Conservation (phyloP, 2,888 invertebrate genomes). For the Eupithecia insigniata region DNA sequence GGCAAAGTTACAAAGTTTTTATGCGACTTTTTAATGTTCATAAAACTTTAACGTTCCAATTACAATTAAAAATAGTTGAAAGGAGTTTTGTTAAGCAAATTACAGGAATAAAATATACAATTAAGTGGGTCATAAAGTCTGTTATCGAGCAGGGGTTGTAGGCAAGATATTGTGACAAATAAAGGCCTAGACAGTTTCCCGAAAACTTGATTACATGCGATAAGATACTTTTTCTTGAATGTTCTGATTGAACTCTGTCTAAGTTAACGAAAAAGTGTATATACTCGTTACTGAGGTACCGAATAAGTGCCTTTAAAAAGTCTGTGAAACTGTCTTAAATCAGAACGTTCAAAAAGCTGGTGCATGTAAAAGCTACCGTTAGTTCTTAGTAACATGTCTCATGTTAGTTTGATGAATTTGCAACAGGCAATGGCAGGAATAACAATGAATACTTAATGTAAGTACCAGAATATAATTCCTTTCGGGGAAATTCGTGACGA, state of each 20-base stretch:
- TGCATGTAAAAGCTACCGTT: constrained; percentile 46
- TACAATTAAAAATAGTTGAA: constrained; percentile 46
- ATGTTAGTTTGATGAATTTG: constrained; percentile 53
- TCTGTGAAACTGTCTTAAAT: neutral
- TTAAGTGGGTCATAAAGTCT: constrained; percentile 4
- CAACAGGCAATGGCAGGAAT: constrained; percentile 26
- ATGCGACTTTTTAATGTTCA: constrained; percentile 47
- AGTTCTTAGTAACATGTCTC: constrained; percentile 33
- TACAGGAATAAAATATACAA: constrained; percentile 12
- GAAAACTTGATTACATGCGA: neutral
- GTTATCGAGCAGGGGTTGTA: neutral
- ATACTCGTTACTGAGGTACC: too few species aligned
- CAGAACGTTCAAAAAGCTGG: neutral
- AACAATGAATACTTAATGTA: neutral
- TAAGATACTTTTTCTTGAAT: neutral
- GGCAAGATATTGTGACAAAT: neutral
- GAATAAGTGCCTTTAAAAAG: too few species aligned
- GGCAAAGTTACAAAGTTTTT: constrained; percentile 49
- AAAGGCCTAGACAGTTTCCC: neutral
- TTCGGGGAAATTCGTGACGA: neutral
- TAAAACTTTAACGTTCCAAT: constrained; percentile 49
- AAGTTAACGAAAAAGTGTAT: too few species aligned
- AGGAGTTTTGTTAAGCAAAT: constrained; percentile 40
- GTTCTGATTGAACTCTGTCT: too few species aligned
- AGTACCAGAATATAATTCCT: neutral